Evolutionary conservation across 1,140 invertebrate species (phyloP), one percentile per base, ranked within the genome.

Genomic region (Chrysopa pallens): DNA sequence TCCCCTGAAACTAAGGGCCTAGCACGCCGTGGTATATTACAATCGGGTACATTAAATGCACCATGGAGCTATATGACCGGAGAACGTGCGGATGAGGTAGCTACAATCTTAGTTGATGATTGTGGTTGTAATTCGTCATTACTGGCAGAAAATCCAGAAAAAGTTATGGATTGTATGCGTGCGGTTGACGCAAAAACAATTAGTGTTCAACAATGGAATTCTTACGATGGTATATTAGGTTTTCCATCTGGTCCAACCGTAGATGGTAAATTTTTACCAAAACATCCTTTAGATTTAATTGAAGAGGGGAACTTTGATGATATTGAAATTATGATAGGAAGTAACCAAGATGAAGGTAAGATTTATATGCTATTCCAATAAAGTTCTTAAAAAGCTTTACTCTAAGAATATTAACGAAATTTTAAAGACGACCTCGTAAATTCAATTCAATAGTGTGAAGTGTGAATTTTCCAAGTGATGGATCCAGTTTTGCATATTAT

Each of bases 41-140:
- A 90, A 57, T 86, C 83, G 14, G 86, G 86, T 8, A 87, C 85
- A 0, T 63, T 88, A 45, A 90, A 89, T 56, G 83, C 84, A 0
- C 85, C 85, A 0, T 90, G 85, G 85, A 85, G 82, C 51, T 85
- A 75, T 60, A 89, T 89, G 84, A 78, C 76, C 1, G 82, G 73
- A 0, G 81, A 84, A 46, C 73, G 76, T 48, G 85, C 85, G 0
- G 72, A 80, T 49, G 75, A 81, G 49, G 83, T 87, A 13, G 85
- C 75, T 1, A 67, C 73, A 35, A 69, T 76, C 5, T 67, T 91
- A 8, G 72, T 88, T 4, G 76, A 84, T 42, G 83, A 88, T 52
- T 84, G 81, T 52, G 80, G 78, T 29, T 91, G 86, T 57, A 88
- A 89, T 54, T 75, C 78, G 6, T 75, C 78, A 6, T 62, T 79